Evolutionary conservation across 2,888 invertebrate genomes (phyloP), one percentile per base, ranked within the genome.

Genomic region (Bombylius major): DNA sequence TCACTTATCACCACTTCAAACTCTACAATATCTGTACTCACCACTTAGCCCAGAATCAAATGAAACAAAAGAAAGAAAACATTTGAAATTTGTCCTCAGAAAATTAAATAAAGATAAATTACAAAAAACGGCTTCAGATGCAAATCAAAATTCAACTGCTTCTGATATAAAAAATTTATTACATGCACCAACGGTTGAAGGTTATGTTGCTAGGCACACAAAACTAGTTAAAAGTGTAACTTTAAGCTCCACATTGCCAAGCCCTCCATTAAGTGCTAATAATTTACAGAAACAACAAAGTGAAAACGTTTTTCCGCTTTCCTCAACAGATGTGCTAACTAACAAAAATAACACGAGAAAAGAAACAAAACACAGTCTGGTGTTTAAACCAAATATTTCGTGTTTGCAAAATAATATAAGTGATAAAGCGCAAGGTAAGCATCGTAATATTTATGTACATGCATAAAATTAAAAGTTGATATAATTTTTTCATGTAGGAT

Each of bases 211-310:
- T 53, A 79, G 91, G 68, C 90, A 90, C 75, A 87, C 87, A 61
- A 91, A 91, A 73, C 82, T 91, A 70, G 80, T 88, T 53, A 92
- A 91, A 78, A 89, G 90, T 74, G 90, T 91, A 61, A 90, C 90
- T 59, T 91, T 90, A 76, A 88, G 91, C 75, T 87, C 89, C 70
- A 89, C 89, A 55, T 77, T 90, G 69, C 86, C 86, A 63, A 89
- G 89, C 66, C 89, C 90, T 59, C 88, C 89, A 59, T 69, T 74
- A 59, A 80, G 79, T 68, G 77, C 67, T 62, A 69, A 66, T 63
- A 64, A 11, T 42, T 4, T 42, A 42, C 8, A 11, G 5, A 42
- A 42, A 42, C 11, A 11, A 61, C 61, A 59, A 50, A 61, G 55
- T 50, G 57, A 54, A 51, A 59, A 62, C 59, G 59, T 62, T 58